Conservation (phyloP, 2,113 vertebrate species). For the Chaetura pelagica region DNA sequence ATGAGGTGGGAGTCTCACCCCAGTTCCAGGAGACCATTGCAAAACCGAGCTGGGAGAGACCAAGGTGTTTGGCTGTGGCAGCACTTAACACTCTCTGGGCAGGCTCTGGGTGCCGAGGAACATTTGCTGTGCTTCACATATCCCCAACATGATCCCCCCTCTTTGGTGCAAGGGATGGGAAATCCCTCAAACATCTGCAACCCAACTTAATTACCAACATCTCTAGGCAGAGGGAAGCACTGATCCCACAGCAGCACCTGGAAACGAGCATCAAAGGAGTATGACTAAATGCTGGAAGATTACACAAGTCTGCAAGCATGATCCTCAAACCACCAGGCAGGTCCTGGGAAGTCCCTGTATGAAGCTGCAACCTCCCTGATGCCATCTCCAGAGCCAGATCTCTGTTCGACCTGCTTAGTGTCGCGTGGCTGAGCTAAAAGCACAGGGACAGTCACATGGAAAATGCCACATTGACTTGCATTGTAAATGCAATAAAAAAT, state of each 20-base stretch:
- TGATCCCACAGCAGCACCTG: neutral
- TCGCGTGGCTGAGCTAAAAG: neutral
- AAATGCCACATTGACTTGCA: neutral
- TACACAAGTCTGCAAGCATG: neutral
- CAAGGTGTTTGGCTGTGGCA: neutral
- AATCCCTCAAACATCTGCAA: neutral
- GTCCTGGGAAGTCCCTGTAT: neutral
- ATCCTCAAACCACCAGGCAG: neutral
- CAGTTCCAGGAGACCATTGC: neutral
- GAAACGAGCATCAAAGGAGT: accelerated
- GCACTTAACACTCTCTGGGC: neutral
- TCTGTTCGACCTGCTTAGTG: neutral
- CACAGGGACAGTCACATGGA: neutral
- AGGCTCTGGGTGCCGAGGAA: accelerated
- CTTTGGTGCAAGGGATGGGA: neutral
- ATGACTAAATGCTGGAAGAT: neutral
- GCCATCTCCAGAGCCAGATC: neutral
- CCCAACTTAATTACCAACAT: neutral
- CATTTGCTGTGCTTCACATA: neutral
- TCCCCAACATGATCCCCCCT: neutral
- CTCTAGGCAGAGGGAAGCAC: neutral
- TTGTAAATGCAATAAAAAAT: neutral
- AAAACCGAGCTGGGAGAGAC: neutral
- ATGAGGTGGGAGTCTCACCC: neutral
- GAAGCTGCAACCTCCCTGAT: neutral